Percentiles rank a stretch among this genome's conserved stretches.
phyloP scores from a whole-genome alignment of 1,140 invertebrate genomes.

The Magallana gigas region DNA sequence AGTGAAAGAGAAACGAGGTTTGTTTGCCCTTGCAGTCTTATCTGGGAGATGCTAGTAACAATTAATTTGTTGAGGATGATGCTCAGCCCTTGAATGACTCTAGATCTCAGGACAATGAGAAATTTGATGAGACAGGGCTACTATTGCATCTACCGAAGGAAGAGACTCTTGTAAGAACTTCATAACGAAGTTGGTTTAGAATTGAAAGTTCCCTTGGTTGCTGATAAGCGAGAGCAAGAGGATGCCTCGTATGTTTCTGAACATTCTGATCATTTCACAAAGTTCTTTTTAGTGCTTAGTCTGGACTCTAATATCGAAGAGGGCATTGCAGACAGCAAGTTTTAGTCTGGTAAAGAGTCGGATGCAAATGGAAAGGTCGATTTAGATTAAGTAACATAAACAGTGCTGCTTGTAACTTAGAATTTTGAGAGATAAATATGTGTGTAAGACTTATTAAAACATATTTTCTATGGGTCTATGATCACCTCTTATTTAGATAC shows the following conservation, averaged over 20 bases:
- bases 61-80: too few species aligned
- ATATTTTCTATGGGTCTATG: too few species aligned
- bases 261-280: neutral
- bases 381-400: too few species aligned
- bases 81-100: too few species aligned
- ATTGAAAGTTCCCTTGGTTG: neutral
- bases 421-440: too few species aligned
- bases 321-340: neutral
- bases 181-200: neutral
- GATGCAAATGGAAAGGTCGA: neutral
- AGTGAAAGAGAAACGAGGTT: neutral
- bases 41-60: neutral
- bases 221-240: slow-evolving; percentile 14
- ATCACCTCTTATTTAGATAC: too few species aligned
- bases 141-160: neutral
- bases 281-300: too few species aligned
- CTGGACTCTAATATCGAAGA: too few species aligned
- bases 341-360: neutral
- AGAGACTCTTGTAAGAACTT: neutral
- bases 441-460: too few species aligned
- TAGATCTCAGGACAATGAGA: too few species aligned
- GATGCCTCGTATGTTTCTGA: neutral
- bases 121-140: neutral
- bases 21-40: neutral
- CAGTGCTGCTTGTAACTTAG: too few species aligned